A percentile compares a stretch with the other conserved stretches of the same genome.
phyloP scores from a whole-genome alignment of 2,113 vertebrate genomes.

The Phalacrocorax pelagicus region DNA sequence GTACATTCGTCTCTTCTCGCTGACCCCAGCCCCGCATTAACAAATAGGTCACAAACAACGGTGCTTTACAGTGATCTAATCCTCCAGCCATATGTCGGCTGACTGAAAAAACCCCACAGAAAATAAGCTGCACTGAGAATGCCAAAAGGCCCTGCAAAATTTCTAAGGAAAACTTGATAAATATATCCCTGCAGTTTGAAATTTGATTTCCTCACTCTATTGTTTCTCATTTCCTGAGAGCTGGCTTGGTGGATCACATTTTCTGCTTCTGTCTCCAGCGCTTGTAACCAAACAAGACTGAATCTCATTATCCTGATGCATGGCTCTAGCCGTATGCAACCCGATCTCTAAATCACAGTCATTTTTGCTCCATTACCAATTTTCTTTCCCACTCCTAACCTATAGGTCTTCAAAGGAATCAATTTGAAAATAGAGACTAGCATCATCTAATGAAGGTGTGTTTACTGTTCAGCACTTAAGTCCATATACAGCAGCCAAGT shows the following conservation, averaged over 20 bases:
- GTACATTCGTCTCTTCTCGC: not conserved
- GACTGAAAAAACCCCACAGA: not conserved
- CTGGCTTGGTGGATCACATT: slow-evolving; percentile 43
- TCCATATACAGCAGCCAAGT: not conserved
- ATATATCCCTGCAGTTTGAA: slow-evolving; percentile 33
- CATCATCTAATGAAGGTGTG: not conserved
- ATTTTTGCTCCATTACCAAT: slow-evolving; percentile 39
- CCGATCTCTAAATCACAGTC: slow-evolving; percentile 49
- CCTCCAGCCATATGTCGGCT: slow-evolving; percentile 56
- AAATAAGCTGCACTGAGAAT: not conserved
- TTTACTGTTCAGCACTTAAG: not conserved
- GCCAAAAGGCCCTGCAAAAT: not conserved
- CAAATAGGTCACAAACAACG: slow-evolving; percentile 55
- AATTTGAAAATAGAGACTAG: not conserved
- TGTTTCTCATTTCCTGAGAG: slow-evolving; percentile 62
- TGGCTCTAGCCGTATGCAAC: slow-evolving; percentile 18
- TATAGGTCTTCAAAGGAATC: slow-evolving; percentile 39
- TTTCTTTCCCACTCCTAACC: not conserved
- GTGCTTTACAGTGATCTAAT: slow-evolving; percentile 55
- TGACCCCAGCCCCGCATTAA: slow-evolving; percentile 47
- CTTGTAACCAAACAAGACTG: slow-evolving; percentile 49
- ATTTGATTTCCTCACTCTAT: slow-evolving; percentile 60
- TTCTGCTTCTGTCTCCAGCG: slow-evolving; percentile 58
- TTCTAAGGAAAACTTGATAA: slow-evolving; percentile 31
- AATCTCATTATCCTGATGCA: slow-evolving; percentile 59